Conservation (phyloP, 2,888 invertebrate species). For the Exephanes ischioxanthus region DNA sequence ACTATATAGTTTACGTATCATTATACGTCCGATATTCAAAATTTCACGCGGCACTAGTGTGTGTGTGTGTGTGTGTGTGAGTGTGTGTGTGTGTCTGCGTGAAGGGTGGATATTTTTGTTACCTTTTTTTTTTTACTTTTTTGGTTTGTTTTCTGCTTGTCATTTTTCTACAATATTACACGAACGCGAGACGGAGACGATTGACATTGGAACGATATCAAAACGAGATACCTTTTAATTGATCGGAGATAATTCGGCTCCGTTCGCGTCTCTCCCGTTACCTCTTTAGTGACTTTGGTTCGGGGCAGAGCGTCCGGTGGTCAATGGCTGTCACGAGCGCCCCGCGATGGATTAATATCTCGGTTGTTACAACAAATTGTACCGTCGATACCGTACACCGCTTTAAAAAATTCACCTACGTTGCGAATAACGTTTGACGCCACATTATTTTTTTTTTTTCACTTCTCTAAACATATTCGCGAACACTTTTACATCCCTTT, state of each 20-base stretch:
- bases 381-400: constrained; percentile 8
- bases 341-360: constrained; percentile 39
- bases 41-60: constrained; percentile 79
- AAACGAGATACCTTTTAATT: constrained; percentile 24
- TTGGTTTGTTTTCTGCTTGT: constrained; percentile 50
- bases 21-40: constrained; percentile 66
- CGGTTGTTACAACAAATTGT: constrained; percentile 15
- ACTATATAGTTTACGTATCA: constrained; percentile 70
- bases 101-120: constrained; percentile 49
- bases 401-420: constrained; percentile 15
- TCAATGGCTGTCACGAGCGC: constrained; percentile 55
- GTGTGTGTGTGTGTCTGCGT: not conserved
- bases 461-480: not conserved
- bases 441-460: constrained; percentile 28
- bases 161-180: constrained; percentile 58
- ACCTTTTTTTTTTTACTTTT: constrained; percentile 47
- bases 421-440: constrained; percentile 2
- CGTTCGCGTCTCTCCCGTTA: constrained; percentile 39
- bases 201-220: constrained; percentile 1
- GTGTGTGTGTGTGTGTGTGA: constrained; percentile 54
- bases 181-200: constrained; percentile 53
- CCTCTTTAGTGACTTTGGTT: constrained; percentile 59
- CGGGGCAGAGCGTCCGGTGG: constrained; percentile 65
- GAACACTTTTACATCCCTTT: constrained; percentile 33
- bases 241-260: constrained; percentile 53